Evolutionary conservation across 1,140 invertebrate species (phyloP), one percentile per base, ranked within the genome.

Genomic region (Carcinoscorpius rotundicauda): DNA sequence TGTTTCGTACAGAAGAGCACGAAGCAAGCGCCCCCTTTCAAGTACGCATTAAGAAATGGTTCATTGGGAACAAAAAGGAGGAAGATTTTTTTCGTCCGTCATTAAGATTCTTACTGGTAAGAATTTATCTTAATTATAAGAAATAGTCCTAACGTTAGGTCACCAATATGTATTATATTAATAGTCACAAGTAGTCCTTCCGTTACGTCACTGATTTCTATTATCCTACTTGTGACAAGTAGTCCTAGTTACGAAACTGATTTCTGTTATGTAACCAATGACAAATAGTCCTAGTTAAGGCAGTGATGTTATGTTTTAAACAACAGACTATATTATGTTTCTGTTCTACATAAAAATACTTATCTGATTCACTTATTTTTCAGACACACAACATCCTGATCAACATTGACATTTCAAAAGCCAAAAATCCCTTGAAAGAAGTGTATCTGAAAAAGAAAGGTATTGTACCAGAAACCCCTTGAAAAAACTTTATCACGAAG

Each of bases 1-100:
- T 29, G 29, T 29, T 29, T 29, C 29, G 29, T 29, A 29, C 29
- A 29, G 29, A 29, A 29, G 29, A 29, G 29, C 29, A 29, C 29
- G 29, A 29, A 29, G 29, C 29, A 29, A 29, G 29, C 29, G 73
- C 74, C 48, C 72, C 71, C 52, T 78, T 78, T 68, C 51, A 67
- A 11, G 73, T 73, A 69, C 69, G 75, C 29, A 74, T 70, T 64
- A 71, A 75, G n/a, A 68, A 76, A 53, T 62, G 73, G 52, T 78
- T 73, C 69, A 66, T 72, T 9, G 67, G 70, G 29, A 68, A 73
- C 62, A 71, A 77, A 55, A 66, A 75, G 61, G 72, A 73, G 57
- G 71, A 72, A 4, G 64, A 69, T 10, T 77, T 78, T 68, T 76
- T 78, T 66, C 67, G 75, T 48, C 73, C 76, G 49, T 64, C 76